A percentile compares a stretch with the other conserved stretches of the same genome.
Conservation (phyloP, 2,888 invertebrate species). For the Drosophila subsilvestris region DNA sequence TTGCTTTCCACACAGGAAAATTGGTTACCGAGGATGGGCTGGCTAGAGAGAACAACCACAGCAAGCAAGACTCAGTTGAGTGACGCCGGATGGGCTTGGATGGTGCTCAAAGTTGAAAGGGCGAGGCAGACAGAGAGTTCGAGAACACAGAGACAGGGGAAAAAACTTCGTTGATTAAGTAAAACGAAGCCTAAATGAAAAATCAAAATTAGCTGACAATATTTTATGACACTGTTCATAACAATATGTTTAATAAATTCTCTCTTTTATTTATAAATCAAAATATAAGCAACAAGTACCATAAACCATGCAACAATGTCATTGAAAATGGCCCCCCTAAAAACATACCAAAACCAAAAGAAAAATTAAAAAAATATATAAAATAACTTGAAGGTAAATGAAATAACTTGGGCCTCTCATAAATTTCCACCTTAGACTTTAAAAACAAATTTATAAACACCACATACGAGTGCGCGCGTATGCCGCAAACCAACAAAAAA, state of each 20-base stretch:
- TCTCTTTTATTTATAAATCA: not conserved
- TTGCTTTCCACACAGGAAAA: slow-evolving; percentile 56
- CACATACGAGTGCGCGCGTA: not conserved
- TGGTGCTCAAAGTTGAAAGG: slow-evolving; percentile 8
- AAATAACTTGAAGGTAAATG: not conserved
- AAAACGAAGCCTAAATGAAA: not conserved
- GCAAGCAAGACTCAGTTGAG: slow-evolving; percentile 31
- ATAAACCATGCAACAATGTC: not conserved
- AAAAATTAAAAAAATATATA: not conserved
- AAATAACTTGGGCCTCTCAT: not conserved
- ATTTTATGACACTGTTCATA: not conserved
- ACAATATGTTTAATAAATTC: not conserved
- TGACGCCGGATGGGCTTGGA: slow-evolving; percentile 74
- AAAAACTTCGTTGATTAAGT: not conserved
- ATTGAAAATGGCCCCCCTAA: not conserved
- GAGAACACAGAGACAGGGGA: not conserved
- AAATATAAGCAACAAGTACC: not conserved
- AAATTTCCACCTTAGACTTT: slow-evolving; percentile 8
- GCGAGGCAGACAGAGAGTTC: slow-evolving; percentile 9
- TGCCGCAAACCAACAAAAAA: slow-evolving; percentile 15
- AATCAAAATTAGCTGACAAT: not conserved
- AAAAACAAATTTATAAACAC: not conserved
- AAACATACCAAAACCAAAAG: too few relatives aligned
- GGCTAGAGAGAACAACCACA: slow-evolving; percentile 21
- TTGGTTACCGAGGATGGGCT: slow-evolving; percentile 46